phyloP scores from a whole-genome alignment of 1,140 invertebrate genomes.

The Latrodectus geometricus region DNA sequence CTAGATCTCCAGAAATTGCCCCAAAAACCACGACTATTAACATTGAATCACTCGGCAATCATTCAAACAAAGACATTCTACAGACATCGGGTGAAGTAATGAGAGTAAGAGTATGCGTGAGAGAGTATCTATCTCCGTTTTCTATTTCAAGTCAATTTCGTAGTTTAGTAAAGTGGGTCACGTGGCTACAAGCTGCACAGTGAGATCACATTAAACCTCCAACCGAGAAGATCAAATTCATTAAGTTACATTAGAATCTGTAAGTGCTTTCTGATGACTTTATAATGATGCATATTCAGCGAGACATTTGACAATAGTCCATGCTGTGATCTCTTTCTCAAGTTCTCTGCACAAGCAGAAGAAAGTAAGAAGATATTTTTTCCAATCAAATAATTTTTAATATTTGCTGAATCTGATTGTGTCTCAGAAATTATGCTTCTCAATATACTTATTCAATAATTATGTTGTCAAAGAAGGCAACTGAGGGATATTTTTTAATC shows the following conservation, averaged over 20 bases:
- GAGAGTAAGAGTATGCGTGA: not conserved
- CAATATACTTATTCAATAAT: no score
- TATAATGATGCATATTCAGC: slow-evolving; percentile 48
- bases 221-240: slow-evolving; percentile 52
- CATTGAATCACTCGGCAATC: slow-evolving; percentile 18
- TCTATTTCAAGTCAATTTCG: not conserved
- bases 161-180: slow-evolving; percentile 48
- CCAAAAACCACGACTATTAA: slow-evolving; percentile 24
- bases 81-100: slow-evolving; percentile 18
- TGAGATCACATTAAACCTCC: slow-evolving; percentile 32
- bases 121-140: slow-evolving; percentile 7
- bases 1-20: slow-evolving; percentile 1
- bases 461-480: no score
- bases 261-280: slow-evolving; percentile 59
- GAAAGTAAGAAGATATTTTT: no score
- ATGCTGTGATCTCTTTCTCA: not conserved
- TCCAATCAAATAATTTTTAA: no score
- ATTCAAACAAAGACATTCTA: slow-evolving; percentile 29
- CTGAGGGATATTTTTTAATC: no score
- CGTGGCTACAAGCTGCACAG: slow-evolving; percentile 22
- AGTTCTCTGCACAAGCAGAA: no score
- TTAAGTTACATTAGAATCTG: slow-evolving; percentile 57
- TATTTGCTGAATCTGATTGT: no score
- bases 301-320: not conserved
- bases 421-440: no score